Base-by-base conservation (phyloP, 2,888 invertebrate species). In the Lucinisca nassula region DNA sequence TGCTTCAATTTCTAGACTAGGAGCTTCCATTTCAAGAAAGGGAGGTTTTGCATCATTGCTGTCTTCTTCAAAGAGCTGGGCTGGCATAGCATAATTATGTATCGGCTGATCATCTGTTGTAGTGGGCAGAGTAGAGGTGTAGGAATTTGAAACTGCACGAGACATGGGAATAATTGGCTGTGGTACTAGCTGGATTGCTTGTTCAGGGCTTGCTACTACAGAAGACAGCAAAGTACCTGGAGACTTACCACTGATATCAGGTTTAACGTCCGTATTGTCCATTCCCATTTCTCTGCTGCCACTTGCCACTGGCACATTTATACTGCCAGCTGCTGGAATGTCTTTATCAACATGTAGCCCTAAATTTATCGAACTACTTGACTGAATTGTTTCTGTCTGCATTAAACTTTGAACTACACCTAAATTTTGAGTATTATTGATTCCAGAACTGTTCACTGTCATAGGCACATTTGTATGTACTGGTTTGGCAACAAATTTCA, bases 91-190 rank as follows among this genome's bases (percentile, higher is more conserved):
- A 40, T 81, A 79, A 73, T 79, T 88, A 73, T 82, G 87, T 1
- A 90, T 61, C 27, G 88, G 83, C 70, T 74, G 78, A 49, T 84
- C 58, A 24, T 61, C 61, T 0, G 77, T 35, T 14, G 37, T 61
- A 32, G 75, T 27, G 32, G 51, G 27, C 30, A 78, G 40, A 49
- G 74, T 40, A 14, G 74, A 27, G 24, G 40, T 49, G 30, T 45
- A 45, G 6, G 74, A 74, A 40, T 27, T 74, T 14, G 89, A 70
- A 27, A 85, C 88, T 40, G 91, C 86, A 74, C 91, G 92, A 58
- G 93, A 91, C 55, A 92, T 92, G 10, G 93, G 92, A 75, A 92
- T 92, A 21, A 92, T 93, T 8, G 94, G 92, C 76, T 93, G 93
- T 32, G 93, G 94, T 45, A 94, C 88, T 30, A 93, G 87, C 82